Base-by-base conservation (phyloP, 1,140 invertebrate genomes). In the Pygmarrhopalites habei region DNA sequence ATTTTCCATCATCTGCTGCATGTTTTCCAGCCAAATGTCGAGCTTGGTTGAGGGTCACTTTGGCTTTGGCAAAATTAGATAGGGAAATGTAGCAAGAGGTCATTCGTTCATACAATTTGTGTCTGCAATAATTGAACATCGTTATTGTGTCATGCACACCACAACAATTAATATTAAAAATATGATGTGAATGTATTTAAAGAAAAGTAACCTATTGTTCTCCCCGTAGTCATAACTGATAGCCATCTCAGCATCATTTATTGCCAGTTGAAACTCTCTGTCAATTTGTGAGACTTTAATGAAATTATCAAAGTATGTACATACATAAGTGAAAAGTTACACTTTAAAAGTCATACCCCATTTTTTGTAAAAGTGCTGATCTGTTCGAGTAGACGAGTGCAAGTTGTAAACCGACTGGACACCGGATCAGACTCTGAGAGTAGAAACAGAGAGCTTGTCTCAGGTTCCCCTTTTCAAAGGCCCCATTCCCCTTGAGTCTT, bases 321-420 rank as follows among this genome's bases (percentile, higher is more conserved):
- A n/a, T n/a, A n/a, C n/a, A n/a, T n/a, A n/a, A n/a, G n/a, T n/a
- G n/a, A n/a, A n/a, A n/a, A n/a, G n/a, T n/a, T n/a, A n/a, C n/a
- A n/a, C n/a, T n/a, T n/a, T n/a, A n/a, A n/a, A n/a, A n/a, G n/a
- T n/a, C n/a, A n/a, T n/a, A n/a, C n/a, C 86, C 79, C 72, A 92
- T 72, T 73, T 93, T 89, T 72, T 87, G 91, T 3, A 92, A 78
- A 1, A 87, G 85, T 1, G 92, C 92, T 14, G 92, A 95, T 55
- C 92, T 82, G 75, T 95, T 96, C 2, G 88, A 90, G 65, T 88
- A 81, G 2, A 88, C 79, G 43, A 93, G 82, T 0, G 88, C 80
- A 1, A 90, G 71, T 49, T 90, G 84, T 72, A 73, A 63, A 30
- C 65, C 62, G 35, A 57, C 41, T 14, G 57, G 58, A 17, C 32